Evolutionary conservation across 2,113 vertebrate species (phyloP).

Genomic region (Varanus salvator): DNA sequence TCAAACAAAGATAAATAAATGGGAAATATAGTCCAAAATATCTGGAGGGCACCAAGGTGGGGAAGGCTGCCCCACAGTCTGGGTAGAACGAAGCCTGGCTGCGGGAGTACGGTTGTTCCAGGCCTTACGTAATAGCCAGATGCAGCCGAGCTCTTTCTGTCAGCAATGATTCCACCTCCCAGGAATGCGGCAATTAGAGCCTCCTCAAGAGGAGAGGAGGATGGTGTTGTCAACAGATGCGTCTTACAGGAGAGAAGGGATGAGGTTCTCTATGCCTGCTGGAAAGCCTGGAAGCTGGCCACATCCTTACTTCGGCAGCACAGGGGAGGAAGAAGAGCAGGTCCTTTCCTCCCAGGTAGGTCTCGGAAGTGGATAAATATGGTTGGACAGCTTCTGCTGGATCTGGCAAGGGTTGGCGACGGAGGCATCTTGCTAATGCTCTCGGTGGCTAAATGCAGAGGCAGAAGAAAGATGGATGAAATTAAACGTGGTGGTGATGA

Average conservation of each 20-base stretch:
- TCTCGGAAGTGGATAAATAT: too few species aligned
- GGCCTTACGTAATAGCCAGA: not conserved
- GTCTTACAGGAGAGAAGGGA: not conserved
- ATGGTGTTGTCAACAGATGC: not conserved
- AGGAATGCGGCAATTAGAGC: not conserved
- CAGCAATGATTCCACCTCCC: slow-evolving; percentile 21
- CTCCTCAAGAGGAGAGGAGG: not conserved
- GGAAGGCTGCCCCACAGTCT: too few species aligned
- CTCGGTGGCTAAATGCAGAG: not conserved
- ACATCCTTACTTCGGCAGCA: accelerated
- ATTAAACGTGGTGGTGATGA: too few species aligned
- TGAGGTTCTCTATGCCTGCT: not conserved
- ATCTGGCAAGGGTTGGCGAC: not conserved
- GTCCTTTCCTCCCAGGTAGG: not conserved
- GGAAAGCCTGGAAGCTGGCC: accelerated
- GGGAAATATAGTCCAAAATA: too few species aligned
- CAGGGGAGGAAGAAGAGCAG: not conserved
- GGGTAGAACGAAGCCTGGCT: not conserved
- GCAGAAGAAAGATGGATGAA: not conserved
- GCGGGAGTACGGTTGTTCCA: too few species aligned
- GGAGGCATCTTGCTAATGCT: not conserved
- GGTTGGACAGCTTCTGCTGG: too few species aligned
- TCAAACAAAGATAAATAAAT: too few species aligned
- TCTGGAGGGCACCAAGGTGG: too few species aligned
- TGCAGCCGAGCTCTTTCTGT: not conserved